Evolutionary conservation across 2,113 vertebrate species (phyloP).

Genomic region (Cyprinodon brontotheroides): DNA sequence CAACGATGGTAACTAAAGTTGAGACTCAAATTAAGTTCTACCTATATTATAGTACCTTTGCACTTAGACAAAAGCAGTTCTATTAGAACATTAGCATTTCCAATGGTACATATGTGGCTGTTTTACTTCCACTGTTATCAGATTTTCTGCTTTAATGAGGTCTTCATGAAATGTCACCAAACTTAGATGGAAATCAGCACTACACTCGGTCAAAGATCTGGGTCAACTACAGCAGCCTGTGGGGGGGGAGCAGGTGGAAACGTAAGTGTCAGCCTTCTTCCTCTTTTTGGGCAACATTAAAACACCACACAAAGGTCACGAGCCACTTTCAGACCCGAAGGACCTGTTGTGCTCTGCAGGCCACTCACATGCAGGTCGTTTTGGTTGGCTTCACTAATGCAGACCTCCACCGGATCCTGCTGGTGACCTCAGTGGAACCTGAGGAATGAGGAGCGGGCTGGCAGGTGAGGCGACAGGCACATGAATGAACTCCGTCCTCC

Average conservation of each 20-base stretch:
- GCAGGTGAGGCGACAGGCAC: slow-evolving; percentile 57
- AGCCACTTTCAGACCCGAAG: slow-evolving; percentile 21
- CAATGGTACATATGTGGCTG: background rate
- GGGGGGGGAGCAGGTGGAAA: slow-evolving; percentile 17
- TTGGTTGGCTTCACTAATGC: slow-evolving; percentile 32
- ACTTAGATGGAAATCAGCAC: slow-evolving; percentile 9
- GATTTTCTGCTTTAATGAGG: background rate
- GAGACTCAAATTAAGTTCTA: background rate
- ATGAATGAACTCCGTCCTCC: slow-evolving; percentile 19
- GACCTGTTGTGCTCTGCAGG: slow-evolving; percentile 1
- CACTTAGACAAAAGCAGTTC: background rate
- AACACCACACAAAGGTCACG: slow-evolving; percentile 20
- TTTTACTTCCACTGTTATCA: background rate
- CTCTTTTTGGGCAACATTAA: background rate
- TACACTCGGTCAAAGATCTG: slow-evolving; percentile 10
- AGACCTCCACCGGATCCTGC: slow-evolving; percentile 31
- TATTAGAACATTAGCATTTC: background rate
- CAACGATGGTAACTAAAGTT: background rate
- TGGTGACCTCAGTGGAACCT: slow-evolving; percentile 51
- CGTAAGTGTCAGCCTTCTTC: background rate
- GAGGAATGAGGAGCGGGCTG: slow-evolving; percentile 53
- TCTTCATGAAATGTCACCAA: background rate
- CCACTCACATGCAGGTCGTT: slow-evolving; percentile 1
- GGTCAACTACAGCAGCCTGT: background rate
- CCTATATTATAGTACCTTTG: background rate